These are phyloP conservation scores for Brachirus orientalis DNA, from an alignment of 2,113 vertebrate genomes.

Conservation along the genomic window DNA sequence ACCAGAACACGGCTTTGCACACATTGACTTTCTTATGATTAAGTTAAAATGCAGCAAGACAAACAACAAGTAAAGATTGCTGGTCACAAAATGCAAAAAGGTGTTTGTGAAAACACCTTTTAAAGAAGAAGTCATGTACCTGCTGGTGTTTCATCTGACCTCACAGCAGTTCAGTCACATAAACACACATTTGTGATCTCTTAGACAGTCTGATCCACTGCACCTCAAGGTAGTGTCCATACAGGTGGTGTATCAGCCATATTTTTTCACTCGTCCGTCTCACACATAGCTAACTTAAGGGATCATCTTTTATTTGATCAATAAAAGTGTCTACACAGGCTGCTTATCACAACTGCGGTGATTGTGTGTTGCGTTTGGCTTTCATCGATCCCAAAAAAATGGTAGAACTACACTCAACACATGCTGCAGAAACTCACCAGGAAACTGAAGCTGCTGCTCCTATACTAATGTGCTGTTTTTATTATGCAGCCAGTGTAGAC, in stretches of 20 bases:
- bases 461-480: neutral
- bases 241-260: neutral
- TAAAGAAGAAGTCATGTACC: too few relatives aligned
- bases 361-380: neutral
- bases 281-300: neutral
- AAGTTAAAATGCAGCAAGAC: neutral
- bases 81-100: too few relatives aligned
- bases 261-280: neutral
- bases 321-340: too few relatives aligned
- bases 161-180: neutral
- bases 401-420: neutral
- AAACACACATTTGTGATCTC: neutral
- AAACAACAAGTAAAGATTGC: conserved; percentile 12
- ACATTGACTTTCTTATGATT: neutral
- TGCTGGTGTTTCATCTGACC: neutral
- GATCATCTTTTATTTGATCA: neutral
- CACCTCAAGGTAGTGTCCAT: neutral
- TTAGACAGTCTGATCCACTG: neutral
- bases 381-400: neutral
- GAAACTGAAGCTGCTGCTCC: neutral
- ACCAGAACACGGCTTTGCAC: neutral
- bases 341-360: neutral
- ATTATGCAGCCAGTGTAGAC: neutral
- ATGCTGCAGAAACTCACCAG: too few relatives aligned
- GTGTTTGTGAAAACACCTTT: too few relatives aligned